phyloP scores from a whole-genome alignment of 2,113 vertebrate species.

The Motacilla alba region DNA sequence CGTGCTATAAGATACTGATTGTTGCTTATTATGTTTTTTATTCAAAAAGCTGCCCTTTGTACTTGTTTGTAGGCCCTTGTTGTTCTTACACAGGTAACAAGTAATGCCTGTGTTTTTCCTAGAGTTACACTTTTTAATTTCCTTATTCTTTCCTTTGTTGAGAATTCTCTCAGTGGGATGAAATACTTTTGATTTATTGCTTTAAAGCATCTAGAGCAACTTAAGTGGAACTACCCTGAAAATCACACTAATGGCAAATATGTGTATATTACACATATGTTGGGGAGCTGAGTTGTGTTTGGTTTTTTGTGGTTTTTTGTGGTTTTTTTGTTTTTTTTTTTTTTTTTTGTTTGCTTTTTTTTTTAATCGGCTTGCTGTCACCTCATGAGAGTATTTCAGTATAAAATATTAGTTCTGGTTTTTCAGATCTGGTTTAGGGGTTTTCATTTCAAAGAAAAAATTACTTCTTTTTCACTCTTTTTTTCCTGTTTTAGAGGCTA shows the following conservation, averaged over 20 bases:
- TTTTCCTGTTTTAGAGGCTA: neutral
- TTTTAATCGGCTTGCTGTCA: neutral
- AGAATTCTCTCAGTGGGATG: neutral
- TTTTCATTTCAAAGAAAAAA: neutral
- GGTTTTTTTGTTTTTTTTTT: neutral
- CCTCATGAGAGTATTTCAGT: neutral
- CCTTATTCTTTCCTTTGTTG: neutral
- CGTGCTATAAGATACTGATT: conserved; percentile 74
- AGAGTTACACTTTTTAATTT: neutral
- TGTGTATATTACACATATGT: too few relatives aligned
- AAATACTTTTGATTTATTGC: neutral
- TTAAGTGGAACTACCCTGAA: neutral
- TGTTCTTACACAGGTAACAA: neutral
- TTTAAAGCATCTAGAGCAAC: neutral
- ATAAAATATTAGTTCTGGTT: neutral
- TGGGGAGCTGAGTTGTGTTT: neutral
- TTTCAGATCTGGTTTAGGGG: neutral
- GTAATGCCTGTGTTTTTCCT: neutral
- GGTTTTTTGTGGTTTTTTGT: too few relatives aligned
- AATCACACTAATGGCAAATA: neutral
- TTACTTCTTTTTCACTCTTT: neutral
- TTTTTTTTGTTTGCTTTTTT: neutral
- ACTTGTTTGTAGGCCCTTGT: neutral
- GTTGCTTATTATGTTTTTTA: conserved; percentile 72
- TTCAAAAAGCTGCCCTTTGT: conserved; percentile 26